These are phyloP conservation scores for Etheostoma nigrum DNA, from an alignment of 2,797 vertebrate genomes.

Conservation along the genomic window DNA sequence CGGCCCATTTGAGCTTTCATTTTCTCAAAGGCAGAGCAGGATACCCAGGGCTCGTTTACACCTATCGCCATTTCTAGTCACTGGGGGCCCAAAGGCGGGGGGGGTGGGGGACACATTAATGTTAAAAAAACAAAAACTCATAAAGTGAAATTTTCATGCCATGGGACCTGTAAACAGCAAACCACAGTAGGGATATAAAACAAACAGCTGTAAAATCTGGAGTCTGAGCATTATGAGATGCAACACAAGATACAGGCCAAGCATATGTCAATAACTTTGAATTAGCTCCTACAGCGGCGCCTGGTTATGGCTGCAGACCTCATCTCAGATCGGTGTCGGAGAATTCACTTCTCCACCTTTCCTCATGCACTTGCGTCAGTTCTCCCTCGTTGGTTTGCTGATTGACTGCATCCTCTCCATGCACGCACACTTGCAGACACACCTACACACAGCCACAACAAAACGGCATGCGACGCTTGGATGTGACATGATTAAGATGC, in stretches of 20 bases:
- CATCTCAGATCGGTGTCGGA: conserved; percentile 47
- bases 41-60: too few species aligned
- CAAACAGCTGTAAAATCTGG: conserved; percentile 19
- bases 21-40: too few species aligned
- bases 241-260: conserved; percentile 14
- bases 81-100: too few species aligned
- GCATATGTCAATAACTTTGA: conserved; percentile 42
- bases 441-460: conserved; percentile 27
- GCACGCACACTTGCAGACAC: conserved; percentile 33
- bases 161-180: not conserved
- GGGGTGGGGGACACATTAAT: too few species aligned
- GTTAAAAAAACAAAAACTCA: too few species aligned
- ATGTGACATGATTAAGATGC: conserved; percentile 42
- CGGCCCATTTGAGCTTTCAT: too few species aligned
- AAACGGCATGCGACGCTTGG: not conserved
- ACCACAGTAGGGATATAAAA: conserved; percentile 1
- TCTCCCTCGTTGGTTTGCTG: conserved; percentile 70
- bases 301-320: conserved; percentile 46
- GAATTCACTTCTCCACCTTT: conserved; percentile 49
- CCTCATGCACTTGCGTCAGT: conserved; percentile 56
- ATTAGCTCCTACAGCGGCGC: conserved; percentile 31
- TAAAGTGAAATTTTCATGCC: too few species aligned
- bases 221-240: conserved; percentile 3
- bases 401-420: conserved; percentile 62
- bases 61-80: too few species aligned